These are phyloP conservation scores for Platycercus adscitus DNA, from an alignment of 2,113 vertebrate genomes.

Conservation along the genomic window DNA sequence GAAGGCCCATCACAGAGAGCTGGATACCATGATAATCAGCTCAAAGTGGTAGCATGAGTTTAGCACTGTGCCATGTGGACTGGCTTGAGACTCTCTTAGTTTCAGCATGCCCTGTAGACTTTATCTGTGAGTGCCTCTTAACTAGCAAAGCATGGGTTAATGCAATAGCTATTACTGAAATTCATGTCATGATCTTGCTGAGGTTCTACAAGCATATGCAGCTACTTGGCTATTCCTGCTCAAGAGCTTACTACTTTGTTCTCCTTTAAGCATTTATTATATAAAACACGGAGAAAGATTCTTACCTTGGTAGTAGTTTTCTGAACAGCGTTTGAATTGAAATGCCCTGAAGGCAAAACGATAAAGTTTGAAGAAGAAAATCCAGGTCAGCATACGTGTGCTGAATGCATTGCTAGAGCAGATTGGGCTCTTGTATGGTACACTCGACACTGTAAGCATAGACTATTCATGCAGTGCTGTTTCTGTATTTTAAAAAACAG, in stretches of 20 bases:
- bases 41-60: not conserved
- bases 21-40: not conserved
- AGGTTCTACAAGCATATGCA: not conserved
- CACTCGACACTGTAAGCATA: not conserved
- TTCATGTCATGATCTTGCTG: not conserved
- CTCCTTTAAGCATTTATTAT: not conserved
- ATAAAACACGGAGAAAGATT: not conserved
- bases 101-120: not conserved
- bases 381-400: not conserved
- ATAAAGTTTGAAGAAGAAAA: not conserved
- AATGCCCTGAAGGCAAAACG: not conserved
- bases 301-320: not conserved
- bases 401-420: not conserved
- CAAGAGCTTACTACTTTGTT: not conserved
- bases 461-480: not conserved
- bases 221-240: not conserved
- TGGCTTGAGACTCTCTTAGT: not conserved
- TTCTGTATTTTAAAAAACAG: not conserved
- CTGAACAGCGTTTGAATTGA: not conserved
- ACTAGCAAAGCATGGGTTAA: not conserved
- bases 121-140: not conserved
- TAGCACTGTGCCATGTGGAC: not conserved
- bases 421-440: not conserved
- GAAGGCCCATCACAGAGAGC: not conserved
- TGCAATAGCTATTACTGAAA: fast-evolving